A percentile compares a stretch with the other conserved stretches of the same genome.
Evolutionary conservation across 1,140 invertebrate genomes (phyloP).

Genomic region (Drosophila obscura): DNA sequence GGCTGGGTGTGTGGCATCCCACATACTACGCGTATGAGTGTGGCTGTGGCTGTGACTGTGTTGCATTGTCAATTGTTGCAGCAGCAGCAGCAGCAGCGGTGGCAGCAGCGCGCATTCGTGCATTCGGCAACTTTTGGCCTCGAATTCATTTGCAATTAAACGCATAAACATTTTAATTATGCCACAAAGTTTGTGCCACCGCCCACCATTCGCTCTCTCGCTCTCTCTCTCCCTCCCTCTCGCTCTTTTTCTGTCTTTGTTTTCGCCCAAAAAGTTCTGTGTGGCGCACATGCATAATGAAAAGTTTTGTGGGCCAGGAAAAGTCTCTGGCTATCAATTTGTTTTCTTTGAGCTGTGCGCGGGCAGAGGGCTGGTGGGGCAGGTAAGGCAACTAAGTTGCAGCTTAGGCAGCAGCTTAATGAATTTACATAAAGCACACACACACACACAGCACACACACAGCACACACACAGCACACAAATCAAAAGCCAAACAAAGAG

Average conservation of each 20-base stretch:
- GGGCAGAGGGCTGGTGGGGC: neutral
- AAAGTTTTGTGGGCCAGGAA: constrained; percentile 47
- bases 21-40: too few relatives aligned
- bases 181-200: constrained; percentile 31
- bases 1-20: too few relatives aligned
- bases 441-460: neutral
- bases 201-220: neutral
- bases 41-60: neutral
- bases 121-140: constrained; percentile 24
- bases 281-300: constrained; percentile 58
- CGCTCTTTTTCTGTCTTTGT: constrained; percentile 23
- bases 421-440: constrained; percentile 42
- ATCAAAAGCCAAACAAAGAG: constrained; percentile 37
- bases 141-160: constrained; percentile 59
- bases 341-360: constrained; percentile 25
- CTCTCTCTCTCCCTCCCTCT: neutral
- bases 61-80: too few relatives aligned
- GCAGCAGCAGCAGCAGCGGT: too few relatives aligned
- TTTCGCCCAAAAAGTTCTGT: constrained; percentile 37
- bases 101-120: neutral
- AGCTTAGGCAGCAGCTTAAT: constrained; percentile 45
- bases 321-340: constrained; percentile 58
- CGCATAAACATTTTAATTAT: constrained; percentile 62
- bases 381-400: constrained; percentile 32
- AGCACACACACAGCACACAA: constrained; percentile 5